Conservation (phyloP, 92 coral and sea anemone species). For the Porites evermanni region DNA sequence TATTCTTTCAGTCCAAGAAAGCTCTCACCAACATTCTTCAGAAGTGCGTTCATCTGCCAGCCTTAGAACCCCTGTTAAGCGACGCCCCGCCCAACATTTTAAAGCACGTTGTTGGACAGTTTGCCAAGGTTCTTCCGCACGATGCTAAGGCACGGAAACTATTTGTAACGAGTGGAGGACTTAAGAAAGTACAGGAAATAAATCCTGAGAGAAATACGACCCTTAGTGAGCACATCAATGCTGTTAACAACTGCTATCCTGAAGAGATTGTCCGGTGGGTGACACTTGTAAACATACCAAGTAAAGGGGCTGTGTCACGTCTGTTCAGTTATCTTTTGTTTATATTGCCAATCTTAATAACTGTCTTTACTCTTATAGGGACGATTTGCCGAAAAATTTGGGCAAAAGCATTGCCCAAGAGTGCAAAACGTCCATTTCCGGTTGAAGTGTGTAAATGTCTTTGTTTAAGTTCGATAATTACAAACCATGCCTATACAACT, state of each 20-base stretch:
- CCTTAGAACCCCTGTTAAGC: conserved; percentile 88
- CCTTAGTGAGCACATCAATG: conserved; percentile 89
- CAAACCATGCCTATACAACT: too few relatives aligned
- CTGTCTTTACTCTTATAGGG: too few relatives aligned
- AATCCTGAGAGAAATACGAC: conserved; percentile 94
- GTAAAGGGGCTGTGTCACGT: too few relatives aligned
- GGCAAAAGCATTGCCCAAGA: too few relatives aligned
- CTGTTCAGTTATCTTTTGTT: too few relatives aligned
- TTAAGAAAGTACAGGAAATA: conserved; percentile 94
- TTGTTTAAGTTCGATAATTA: too few relatives aligned
- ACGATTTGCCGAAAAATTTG: too few relatives aligned
- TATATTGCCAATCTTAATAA: too few relatives aligned
- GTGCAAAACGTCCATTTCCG: too few relatives aligned
- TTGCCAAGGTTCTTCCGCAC: conserved; percentile 96
- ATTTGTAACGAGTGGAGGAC: conserved; percentile 98
- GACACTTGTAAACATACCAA: too few relatives aligned
- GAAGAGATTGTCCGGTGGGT: conserved; percentile 97
- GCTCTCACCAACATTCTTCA: conserved; percentile 97
- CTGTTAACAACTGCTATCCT: conserved; percentile 97
- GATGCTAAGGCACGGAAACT: conserved; percentile 83
- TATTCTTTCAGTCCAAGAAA: conserved; percentile 80
- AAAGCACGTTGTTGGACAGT: conserved; percentile 98
- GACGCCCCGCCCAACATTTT: conserved; percentile 98
- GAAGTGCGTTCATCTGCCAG: conserved; percentile 94
- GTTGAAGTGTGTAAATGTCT: too few relatives aligned